These are phyloP conservation scores for Heliconius melpomene DNA, from an alignment of 1,140 invertebrate species.

Conservation along the genomic window DNA sequence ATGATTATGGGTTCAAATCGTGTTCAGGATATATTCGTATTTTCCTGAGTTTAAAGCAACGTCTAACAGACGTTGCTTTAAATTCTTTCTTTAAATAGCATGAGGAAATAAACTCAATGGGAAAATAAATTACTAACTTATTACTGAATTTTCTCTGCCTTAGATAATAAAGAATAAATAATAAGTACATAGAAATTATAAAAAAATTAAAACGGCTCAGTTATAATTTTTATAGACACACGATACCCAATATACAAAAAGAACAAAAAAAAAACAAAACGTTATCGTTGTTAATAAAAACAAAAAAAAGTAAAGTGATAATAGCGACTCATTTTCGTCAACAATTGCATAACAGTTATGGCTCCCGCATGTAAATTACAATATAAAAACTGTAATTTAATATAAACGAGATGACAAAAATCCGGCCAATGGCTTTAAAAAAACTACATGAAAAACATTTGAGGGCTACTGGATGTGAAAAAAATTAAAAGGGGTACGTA, in stretches of 20 bases:
- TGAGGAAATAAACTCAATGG: too few species aligned
- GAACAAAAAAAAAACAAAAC: conserved; percentile 30
- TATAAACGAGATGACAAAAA: conserved; percentile 75
- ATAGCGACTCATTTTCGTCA: conserved; percentile 65
- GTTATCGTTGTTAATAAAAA: conserved; percentile 37
- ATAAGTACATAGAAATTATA: neutral
- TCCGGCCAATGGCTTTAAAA: conserved; percentile 67
- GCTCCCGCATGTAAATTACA: conserved; percentile 75
- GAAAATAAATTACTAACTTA: too few species aligned
- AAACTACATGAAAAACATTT: conserved; percentile 59
- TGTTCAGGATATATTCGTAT: too few species aligned
- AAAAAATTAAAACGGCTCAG: neutral
- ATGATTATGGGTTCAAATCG: too few species aligned
- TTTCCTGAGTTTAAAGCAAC: too few species aligned
- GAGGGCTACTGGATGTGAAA: conserved; percentile 58
- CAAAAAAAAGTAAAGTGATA: conserved; percentile 56
- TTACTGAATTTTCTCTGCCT: neutral
- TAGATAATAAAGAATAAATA: neutral
- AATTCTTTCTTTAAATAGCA: too few species aligned
- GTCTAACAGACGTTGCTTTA: too few species aligned
- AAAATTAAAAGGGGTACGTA: conserved; percentile 65
- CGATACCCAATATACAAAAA: conserved; percentile 15
- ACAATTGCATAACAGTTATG: conserved; percentile 65
- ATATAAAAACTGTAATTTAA: conserved; percentile 77
- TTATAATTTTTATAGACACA: neutral